Conservation (phyloP, 30 jellyfish, hydroid and myxozoan genomes). For the Hydractinia symbiolongicarpus region DNA sequence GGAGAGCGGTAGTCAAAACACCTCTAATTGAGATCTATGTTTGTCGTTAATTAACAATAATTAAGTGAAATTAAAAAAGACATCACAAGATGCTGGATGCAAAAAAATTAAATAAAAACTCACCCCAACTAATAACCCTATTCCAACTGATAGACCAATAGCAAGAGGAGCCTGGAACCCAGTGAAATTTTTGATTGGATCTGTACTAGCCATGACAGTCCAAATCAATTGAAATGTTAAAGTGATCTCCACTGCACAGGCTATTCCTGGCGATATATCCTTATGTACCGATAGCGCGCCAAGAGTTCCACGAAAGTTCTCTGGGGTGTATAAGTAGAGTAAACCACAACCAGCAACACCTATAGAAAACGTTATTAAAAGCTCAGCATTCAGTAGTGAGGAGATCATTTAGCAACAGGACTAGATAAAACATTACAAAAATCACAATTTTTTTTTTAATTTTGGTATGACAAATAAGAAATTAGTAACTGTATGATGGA, state of each 20-base stretch:
- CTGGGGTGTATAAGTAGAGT: constrained; percentile 13
- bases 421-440: too few relatives aligned
- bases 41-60: too few relatives aligned
- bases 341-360: constrained; percentile 29
- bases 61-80: too few relatives aligned
- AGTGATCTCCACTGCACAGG: constrained; percentile 9
- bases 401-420: too few relatives aligned
- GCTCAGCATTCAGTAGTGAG: too few relatives aligned
- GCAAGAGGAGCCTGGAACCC: constrained; percentile 47
- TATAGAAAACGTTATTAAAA: neutral
- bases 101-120: neutral
- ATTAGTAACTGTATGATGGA: neutral
- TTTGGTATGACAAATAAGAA: too few relatives aligned
- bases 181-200: neutral
- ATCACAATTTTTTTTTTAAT: too few relatives aligned
- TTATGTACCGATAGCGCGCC: constrained; percentile 17
- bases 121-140: constrained; percentile 17
- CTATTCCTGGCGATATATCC: neutral
- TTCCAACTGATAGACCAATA: constrained; percentile 38
- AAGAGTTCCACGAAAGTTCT: neutral
- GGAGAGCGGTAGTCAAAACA: too few relatives aligned
- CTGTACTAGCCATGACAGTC: constrained; percentile 29
- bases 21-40: too few relatives aligned
- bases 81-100: too few relatives aligned
- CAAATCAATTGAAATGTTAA: constrained; percentile 26